Evolutionary conservation across 2,888 invertebrate genomes (phyloP), one percentile per base, ranked within the genome.

Genomic region (Acholoe squamosa): DNA sequence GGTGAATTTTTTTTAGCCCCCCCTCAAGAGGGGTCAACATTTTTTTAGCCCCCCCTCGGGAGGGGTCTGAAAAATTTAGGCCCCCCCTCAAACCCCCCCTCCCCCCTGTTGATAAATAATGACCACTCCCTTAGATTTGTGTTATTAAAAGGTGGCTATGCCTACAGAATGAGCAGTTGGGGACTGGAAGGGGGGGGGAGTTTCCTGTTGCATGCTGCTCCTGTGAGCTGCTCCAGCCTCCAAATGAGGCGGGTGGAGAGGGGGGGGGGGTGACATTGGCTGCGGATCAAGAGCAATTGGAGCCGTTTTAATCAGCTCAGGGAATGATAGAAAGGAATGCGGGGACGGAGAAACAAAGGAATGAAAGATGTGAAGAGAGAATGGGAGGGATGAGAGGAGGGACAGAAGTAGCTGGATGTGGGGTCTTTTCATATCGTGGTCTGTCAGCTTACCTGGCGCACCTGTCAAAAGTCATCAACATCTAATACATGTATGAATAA

Each of bases 401-500:
- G 61, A 61, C 1, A 14, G 61, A 22, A 61, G 61, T 25, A 5
- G 5, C 5, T 5, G n/a, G n/a, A 12, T 7, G 76, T 1, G 25
- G 76, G 76, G 76, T 31, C 76, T 76, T 76, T 31, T 28, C 76
- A 76, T n/a, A n/a, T n/a, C 16, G 5, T 5, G 28, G 31, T 76
- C 31, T 31, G 76, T 76, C 31, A 25, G 76, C 76, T 19, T 80
- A 33, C 80, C 80, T 80, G 80, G 12, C 80, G 33, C 43, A 80
- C 80, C 80, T 80, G 80, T 80, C 80, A 33, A 3, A 3, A 43
- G 80, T 43, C 80, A 80, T 80, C 80, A 33, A 19, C 80, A 80
- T 80, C 80, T 16, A 19, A 80, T 80, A 76, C 31, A n/a, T n/a
- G n/a, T n/a, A n/a, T n/a, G n/a, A n/a, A n/a, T 76, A 76, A 76